Evolutionary conservation across 2,113 vertebrate genomes (phyloP).

Genomic region (Alligator sinensis): DNA sequence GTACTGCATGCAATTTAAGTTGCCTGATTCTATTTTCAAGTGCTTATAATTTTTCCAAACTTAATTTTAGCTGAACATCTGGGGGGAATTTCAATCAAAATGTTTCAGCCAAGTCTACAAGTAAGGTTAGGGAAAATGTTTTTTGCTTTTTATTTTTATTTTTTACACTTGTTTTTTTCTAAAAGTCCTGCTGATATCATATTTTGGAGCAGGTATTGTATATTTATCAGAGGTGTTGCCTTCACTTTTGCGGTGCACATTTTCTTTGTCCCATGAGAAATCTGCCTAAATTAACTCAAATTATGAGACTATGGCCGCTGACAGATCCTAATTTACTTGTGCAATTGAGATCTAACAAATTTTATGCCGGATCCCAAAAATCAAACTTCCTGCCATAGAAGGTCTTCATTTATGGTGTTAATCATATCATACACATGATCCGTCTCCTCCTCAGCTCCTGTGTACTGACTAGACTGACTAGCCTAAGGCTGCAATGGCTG

Average conservation of each 20-base stretch:
- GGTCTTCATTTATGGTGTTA: not conserved
- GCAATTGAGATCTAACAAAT: too few species aligned
- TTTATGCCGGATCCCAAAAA: too few species aligned
- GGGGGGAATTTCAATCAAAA: not conserved
- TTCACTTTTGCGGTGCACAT: not conserved
- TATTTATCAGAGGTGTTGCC: not conserved
- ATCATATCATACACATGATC: rapidly evolving
- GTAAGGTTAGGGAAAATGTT: not conserved
- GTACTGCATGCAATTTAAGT: not conserved
- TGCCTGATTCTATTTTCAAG: not conserved
- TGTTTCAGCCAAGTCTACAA: not conserved
- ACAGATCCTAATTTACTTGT: too few species aligned
- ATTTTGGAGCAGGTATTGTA: not conserved
- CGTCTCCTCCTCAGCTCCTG: not conserved
- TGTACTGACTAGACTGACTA: not conserved
- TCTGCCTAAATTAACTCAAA: not conserved
- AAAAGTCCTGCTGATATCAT: not conserved
- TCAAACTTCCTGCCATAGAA: too few species aligned
- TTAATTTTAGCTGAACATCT: not conserved
- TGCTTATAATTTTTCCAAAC: not conserved
- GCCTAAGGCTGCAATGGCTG: not conserved
- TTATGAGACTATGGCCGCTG: not conserved
- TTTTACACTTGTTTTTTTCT: not conserved
- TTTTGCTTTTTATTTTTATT: not conserved
- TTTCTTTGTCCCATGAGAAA: not conserved